Base-by-base conservation (phyloP, 2,797 vertebrate genomes). In the Eulemur coronatus region DNA sequence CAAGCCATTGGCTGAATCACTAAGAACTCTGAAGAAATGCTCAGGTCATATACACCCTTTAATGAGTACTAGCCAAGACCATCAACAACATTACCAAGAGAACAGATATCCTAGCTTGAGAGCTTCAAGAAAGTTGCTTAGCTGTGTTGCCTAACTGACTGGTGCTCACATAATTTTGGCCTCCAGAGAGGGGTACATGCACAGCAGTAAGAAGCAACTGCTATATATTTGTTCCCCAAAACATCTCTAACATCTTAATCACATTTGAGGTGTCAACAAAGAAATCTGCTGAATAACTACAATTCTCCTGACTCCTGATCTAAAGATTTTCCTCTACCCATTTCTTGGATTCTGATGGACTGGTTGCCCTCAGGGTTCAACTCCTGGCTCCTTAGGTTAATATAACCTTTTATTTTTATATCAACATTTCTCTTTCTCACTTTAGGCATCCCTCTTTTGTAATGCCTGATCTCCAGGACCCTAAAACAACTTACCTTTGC, bases 401-500 rank as follows among this genome's bases (percentile, higher is more conserved):
- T 28, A 69, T 48, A 76, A 65, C 28, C 38, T 94, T 88, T 86
- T 82, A 18, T 88, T 94, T 94, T 90, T 55, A 63, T 75, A 80
- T 41, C n/a, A 67, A 1, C 41, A 13, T 79, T 97, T 82, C n/a
- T 85, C 55, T 43, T 91, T 94, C 69, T 89, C 63, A 79, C 43
- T 89, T 89, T 87, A 82, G 12, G 15, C 35, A 73, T 57, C 57
- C 5, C 30, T 89, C 84, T 84, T 95, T 93, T 94, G 41, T 95
- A 92, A 79, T 73, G 12, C 50, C 46, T 92, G 24, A n/a, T 97
- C 48, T 86, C 61, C 41, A n/a, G 48, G 50, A 82, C 46, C 52
- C 63, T 93, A 93, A 90, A 94, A 75, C 89, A 94, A 96, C 11
- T 84, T 43, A 89, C 15, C 14, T 92, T 94, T 92, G 11, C 55